A percentile compares a stretch with the other conserved stretches of the same genome.
phyloP scores from a whole-genome alignment of 2,113 vertebrate genomes.

The Barbus barbus region DNA sequence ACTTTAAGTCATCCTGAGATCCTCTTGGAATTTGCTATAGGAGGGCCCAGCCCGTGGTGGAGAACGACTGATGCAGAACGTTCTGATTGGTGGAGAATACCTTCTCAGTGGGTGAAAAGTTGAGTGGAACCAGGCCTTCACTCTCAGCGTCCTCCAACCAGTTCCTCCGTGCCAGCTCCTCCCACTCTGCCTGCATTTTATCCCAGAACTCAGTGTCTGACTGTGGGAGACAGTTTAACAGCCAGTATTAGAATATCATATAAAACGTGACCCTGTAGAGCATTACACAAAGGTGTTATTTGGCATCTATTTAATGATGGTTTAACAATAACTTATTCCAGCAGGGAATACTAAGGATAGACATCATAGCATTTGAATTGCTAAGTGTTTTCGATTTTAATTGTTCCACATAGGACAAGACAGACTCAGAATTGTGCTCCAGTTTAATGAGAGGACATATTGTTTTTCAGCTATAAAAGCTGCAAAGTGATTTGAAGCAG shows the following conservation, averaged over 20 bases:
- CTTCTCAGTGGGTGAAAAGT: conserved; percentile 84
- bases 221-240: conserved; percentile 66
- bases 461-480: conserved; percentile 8
- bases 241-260: not conserved
- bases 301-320: not conserved
- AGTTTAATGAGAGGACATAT: conserved; percentile 29
- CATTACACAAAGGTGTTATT: not conserved
- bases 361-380: not conserved
- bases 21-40: too few species aligned
- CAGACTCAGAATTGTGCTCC: not conserved
- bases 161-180: conserved; percentile 93
- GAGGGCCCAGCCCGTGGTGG: too few species aligned
- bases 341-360: not conserved
- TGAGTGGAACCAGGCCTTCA: conserved; percentile 72
- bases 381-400: not conserved
- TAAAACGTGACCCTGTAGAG: not conserved
- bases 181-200: conserved; percentile 98
- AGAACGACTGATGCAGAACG: not conserved
- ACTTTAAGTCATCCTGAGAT: too few species aligned
- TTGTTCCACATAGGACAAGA: not conserved
- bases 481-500: too few species aligned
- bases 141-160: conserved; percentile 87
- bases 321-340: not conserved
- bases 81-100: conserved; percentile 64
- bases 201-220: conserved; percentile 99